These are phyloP conservation scores for Sphenopsis melanotis DNA, from an alignment of 2,797 vertebrate genomes.

Conservation along the genomic window DNA sequence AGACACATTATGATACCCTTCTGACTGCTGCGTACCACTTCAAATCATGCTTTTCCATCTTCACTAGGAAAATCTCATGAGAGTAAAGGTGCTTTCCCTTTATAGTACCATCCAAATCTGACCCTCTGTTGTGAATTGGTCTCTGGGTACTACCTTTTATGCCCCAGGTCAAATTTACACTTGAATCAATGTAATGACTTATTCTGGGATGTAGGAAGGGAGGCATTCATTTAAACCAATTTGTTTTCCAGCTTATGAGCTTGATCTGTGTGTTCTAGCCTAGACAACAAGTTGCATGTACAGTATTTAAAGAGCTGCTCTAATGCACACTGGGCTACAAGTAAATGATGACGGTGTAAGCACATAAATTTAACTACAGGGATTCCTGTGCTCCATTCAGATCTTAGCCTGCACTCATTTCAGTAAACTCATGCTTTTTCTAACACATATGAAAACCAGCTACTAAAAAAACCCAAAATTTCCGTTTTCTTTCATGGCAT, in stretches of 20 bases:
- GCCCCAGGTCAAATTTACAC: not conserved
- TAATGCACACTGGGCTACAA: not conserved
- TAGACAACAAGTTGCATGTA: not conserved
- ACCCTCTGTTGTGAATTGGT: not conserved
- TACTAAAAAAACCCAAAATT: not conserved
- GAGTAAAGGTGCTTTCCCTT: not conserved
- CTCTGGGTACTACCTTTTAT: not conserved
- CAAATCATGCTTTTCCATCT: not conserved
- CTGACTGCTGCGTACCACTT: not conserved
- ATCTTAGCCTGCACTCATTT: not conserved
- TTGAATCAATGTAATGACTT: not conserved
- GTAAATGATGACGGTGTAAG: not conserved
- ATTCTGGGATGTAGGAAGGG: not conserved
- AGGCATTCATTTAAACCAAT: not conserved
- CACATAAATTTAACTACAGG: not conserved
- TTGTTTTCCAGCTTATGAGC: not conserved
- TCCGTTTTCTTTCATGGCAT: not conserved
- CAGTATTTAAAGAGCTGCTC: not conserved
- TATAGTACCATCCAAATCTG: not conserved
- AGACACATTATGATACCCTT: not conserved
- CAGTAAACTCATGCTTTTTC: not conserved
- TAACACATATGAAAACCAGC: not conserved
- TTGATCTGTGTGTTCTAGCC: not conserved
- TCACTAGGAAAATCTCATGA: not conserved
- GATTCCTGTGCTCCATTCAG: conserved; percentile 13